phyloP scores from a whole-genome alignment of 2,113 vertebrate genomes.

The Zosterops japonicus region DNA sequence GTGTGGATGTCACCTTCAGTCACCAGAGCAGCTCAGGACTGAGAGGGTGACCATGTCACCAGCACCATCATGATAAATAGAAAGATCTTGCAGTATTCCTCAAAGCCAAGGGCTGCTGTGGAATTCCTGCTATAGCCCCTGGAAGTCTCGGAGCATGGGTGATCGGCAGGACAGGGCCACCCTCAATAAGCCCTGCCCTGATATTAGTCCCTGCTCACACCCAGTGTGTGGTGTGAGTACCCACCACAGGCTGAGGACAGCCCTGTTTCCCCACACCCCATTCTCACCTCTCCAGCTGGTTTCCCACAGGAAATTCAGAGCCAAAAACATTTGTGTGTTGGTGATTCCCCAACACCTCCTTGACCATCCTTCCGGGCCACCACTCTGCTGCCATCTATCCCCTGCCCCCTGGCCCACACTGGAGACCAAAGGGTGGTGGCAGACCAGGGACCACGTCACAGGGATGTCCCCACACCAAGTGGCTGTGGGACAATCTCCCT shows the following conservation, averaged over 20 bases:
- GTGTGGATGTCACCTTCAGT: not conserved
- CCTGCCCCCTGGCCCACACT: rapidly evolving
- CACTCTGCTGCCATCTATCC: not conserved
- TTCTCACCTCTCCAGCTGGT: not conserved
- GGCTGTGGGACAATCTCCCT: rapidly evolving
- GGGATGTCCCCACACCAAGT: rapidly evolving
- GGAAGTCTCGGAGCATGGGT: not conserved
- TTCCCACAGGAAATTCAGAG: not conserved
- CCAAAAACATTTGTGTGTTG: rapidly evolving
- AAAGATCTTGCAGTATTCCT: not conserved
- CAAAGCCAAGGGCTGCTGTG: not conserved
- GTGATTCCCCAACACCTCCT: too few species aligned
- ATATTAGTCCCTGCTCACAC: not conserved
- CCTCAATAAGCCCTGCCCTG: not conserved
- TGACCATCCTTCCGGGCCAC: rapidly evolving
- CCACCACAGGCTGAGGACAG: rapidly evolving
- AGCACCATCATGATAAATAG: rapidly evolving
- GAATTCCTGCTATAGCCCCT: not conserved
- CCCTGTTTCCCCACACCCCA: rapidly evolving
- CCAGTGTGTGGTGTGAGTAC: rapidly evolving
- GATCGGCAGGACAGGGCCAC: not conserved
- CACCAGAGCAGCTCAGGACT: rapidly evolving
- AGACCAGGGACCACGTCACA: rapidly evolving
- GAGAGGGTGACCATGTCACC: rapidly evolving
- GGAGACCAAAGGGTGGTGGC: rapidly evolving